A percentile compares a stretch with the other conserved stretches of the same genome.
phyloP scores from a whole-genome alignment of 2,113 vertebrate genomes.

The Istiophorus platypterus region DNA sequence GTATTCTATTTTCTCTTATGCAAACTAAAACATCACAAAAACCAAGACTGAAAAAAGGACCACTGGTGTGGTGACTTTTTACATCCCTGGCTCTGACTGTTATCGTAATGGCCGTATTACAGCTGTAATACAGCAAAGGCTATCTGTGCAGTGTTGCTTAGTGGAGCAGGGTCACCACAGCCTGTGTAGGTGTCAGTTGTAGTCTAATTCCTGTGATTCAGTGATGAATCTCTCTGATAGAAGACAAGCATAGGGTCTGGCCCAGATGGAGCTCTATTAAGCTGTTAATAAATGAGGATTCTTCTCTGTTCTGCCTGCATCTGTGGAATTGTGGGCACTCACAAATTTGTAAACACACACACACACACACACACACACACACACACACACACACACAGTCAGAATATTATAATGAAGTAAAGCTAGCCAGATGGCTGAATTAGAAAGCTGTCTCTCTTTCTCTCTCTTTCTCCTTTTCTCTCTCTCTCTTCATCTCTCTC shows the following conservation, averaged over 20 bases:
- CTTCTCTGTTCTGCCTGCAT: slow-evolving; percentile 88
- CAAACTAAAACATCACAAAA: slow-evolving; percentile 2
- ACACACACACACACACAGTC: slow-evolving; percentile 72
- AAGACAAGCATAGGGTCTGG: slow-evolving; percentile 87
- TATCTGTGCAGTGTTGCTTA: slow-evolving; percentile 38
- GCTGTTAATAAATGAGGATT: slow-evolving; percentile 92
- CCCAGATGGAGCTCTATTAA: slow-evolving; percentile 92
- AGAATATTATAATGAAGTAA: slow-evolving; percentile 91
- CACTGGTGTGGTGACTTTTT: slow-evolving; percentile 21
- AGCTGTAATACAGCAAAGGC: slow-evolving; percentile 42
- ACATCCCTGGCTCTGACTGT: slow-evolving; percentile 25
- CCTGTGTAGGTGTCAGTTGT: slow-evolving; percentile 75
- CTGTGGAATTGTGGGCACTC: slow-evolving; percentile 90
- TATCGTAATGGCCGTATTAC: slow-evolving; percentile 36
- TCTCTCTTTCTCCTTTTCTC: slow-evolving; percentile 7
- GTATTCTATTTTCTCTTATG: background rate
- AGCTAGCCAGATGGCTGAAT: slow-evolving; percentile 91
- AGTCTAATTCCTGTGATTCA: slow-evolving; percentile 86
- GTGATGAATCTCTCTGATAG: slow-evolving; percentile 87
- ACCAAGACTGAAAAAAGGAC: background rate
- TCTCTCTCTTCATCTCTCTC: slow-evolving; percentile 36
- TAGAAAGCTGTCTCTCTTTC: slow-evolving; percentile 78
- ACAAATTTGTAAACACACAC: slow-evolving; percentile 81
- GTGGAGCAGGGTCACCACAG: slow-evolving; percentile 71
- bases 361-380: slow-evolving; percentile 63